A percentile compares a stretch with the other conserved stretches of the same genome.
These are phyloP conservation scores for Acanthurus lineatus DNA, from an alignment of 2,797 vertebrate species.

Conservation along the genomic window DNA sequence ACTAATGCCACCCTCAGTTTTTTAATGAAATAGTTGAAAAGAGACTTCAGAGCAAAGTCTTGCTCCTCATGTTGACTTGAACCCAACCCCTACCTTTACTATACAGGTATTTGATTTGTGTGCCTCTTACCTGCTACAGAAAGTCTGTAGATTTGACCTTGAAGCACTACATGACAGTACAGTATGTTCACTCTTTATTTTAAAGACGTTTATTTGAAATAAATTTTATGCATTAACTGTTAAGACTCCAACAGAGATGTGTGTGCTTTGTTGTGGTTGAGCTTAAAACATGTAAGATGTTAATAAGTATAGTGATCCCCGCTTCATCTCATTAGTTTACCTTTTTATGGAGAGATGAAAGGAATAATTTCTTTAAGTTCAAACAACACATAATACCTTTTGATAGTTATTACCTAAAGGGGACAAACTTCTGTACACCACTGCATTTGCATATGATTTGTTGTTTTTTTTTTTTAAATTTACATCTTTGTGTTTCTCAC, in stretches of 20 bases:
- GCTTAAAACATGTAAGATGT: constrained; percentile 4
- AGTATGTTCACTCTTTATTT: constrained; percentile 31
- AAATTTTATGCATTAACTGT: constrained; percentile 41
- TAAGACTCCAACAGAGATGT: constrained; percentile 15
- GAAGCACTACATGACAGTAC: constrained; percentile 56
- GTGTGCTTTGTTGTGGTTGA: background rate
- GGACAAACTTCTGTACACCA: constrained; percentile 15
- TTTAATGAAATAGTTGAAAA: constrained; percentile 6
- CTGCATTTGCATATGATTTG: constrained; percentile 28
- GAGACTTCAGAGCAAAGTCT: constrained; percentile 15
- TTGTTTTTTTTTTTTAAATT: constrained; percentile 19
- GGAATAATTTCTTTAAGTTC: constrained; percentile 21
- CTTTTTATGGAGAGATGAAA: constrained; percentile 19
- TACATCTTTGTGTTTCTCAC: background rate
- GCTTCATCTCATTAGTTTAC: constrained; percentile 19
- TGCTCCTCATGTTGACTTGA: constrained; percentile 1
- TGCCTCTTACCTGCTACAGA: constrained; percentile 55
- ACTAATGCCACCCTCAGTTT: constrained; percentile 20
- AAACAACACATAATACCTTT: constrained; percentile 19
- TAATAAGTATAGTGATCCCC: constrained; percentile 25
- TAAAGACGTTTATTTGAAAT: constrained; percentile 31
- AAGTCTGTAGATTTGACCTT: constrained; percentile 27
- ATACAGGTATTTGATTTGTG: constrained; percentile 45
- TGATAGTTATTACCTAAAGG: constrained; percentile 11
- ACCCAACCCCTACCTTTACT: constrained; percentile 8